Percentiles rank a stretch among this genome's conserved stretches.
phyloP scores from a whole-genome alignment of 2,113 vertebrate genomes.

The Thalassarche chlororhynchos region DNA sequence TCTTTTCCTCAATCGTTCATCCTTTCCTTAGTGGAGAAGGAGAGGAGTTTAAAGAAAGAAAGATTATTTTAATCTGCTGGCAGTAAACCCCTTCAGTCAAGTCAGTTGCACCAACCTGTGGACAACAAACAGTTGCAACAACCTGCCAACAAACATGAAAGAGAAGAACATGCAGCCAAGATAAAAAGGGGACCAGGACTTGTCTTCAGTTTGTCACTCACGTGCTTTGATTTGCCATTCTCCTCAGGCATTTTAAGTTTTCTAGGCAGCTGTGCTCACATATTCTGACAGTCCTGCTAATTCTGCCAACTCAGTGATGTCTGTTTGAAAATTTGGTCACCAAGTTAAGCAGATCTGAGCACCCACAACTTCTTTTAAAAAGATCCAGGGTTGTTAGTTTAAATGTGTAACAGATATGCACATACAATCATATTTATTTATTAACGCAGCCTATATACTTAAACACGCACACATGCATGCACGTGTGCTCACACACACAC shows the following conservation, averaged over 20 bases:
- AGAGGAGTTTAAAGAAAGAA: not conserved
- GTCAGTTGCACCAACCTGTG: not conserved
- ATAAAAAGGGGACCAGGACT: not conserved
- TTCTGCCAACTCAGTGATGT: not conserved
- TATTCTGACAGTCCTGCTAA: not conserved
- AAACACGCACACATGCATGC: not conserved
- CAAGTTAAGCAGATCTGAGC: not conserved
- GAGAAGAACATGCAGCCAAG: not conserved
- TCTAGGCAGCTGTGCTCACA: not conserved
- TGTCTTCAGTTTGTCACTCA: not conserved
- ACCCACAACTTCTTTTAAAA: not conserved
- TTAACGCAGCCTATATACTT: not conserved
- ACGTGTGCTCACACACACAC: accelerated
- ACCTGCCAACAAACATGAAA: slow-evolving; percentile 8
- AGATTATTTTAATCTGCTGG: not conserved
- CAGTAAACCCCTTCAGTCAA: not conserved
- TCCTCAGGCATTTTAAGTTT: not conserved
- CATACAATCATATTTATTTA: not conserved
- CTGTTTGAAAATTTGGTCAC: not conserved
- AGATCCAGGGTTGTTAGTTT: not conserved
- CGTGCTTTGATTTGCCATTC: not conserved
- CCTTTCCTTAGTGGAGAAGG: not conserved
- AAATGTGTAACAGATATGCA: not conserved
- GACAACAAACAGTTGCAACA: not conserved
- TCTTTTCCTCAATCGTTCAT: not conserved